A percentile compares a stretch with the other conserved stretches of the same genome.
These are phyloP conservation scores for Geodia barretti DNA, from an alignment of 37 sponge, comb jelly and placozoan genomes.

Conservation along the genomic window DNA sequence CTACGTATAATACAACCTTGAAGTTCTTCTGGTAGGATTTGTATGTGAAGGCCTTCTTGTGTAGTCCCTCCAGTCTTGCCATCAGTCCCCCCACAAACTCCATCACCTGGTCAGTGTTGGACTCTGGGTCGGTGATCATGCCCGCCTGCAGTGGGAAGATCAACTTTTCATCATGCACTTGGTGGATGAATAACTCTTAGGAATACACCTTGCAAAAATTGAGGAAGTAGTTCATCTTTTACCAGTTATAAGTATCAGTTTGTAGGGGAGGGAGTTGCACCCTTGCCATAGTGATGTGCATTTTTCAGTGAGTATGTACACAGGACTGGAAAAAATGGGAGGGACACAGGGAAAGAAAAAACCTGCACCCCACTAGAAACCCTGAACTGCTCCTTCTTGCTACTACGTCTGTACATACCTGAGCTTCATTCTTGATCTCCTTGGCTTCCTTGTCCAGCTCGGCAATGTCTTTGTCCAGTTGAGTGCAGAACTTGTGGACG, in stretches of 20 bases:
- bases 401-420: constrained; percentile 63
- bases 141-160: constrained; percentile 48
- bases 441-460: constrained; percentile 86
- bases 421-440: constrained; percentile 86
- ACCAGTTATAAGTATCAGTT: too few species aligned
- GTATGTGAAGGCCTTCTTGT: constrained; percentile 87
- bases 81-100: constrained; percentile 54
- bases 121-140: constrained; percentile 78
- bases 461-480: constrained; percentile 91
- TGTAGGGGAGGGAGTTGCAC: too few species aligned
- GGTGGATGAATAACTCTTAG: too few species aligned
- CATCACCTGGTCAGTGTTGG: constrained; percentile 69
- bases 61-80: constrained; percentile 70
- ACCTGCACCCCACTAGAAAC: background rate
- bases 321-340: too few species aligned
- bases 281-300: too few species aligned
- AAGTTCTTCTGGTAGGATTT: constrained; percentile 94
- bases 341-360: too few species aligned
- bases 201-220: too few species aligned
- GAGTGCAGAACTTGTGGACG: constrained; percentile 83
- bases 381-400: background rate
- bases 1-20: constrained; percentile 75
- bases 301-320: too few species aligned
- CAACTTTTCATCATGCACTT: too few species aligned
- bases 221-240: too few species aligned